Evolutionary conservation across 1,140 invertebrate genomes (phyloP).

Genomic region (Macrobrachium nipponense): DNA sequence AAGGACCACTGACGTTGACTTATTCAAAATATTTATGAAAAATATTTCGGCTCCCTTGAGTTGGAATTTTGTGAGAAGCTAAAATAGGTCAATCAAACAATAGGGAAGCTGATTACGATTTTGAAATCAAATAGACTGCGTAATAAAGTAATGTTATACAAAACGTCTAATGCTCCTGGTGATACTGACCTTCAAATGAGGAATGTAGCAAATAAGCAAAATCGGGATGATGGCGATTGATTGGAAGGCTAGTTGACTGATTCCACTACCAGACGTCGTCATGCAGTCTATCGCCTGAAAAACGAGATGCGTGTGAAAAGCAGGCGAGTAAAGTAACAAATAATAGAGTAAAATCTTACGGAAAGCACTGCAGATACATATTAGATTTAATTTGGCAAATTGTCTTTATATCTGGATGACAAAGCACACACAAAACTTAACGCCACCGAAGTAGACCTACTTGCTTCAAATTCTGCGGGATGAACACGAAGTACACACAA

Average conservation of each 20-base stretch:
- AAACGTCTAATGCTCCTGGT: background rate
- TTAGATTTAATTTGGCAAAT: background rate
- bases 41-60: too few species aligned
- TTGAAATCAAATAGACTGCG: too few species aligned
- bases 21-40: too few species aligned
- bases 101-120: too few species aligned
- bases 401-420: background rate
- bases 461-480: conserved; percentile 85
- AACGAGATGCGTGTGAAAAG: background rate
- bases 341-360: too few species aligned
- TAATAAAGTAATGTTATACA: background rate
- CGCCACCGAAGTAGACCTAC: conserved; percentile 68
- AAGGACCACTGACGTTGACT: too few species aligned
- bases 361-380: background rate
- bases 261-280: conserved; percentile 25
- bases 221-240: conserved; percentile 44
- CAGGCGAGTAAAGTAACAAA: background rate
- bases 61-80: too few species aligned
- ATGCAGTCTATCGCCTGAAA: conserved; percentile 57
- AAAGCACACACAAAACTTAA: background rate
- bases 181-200: conserved; percentile 70
- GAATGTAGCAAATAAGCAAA: conserved; percentile 58
- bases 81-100: too few species aligned
- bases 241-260: conserved; percentile 37
- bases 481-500: conserved; percentile 95